Evolutionary conservation across 2,888 invertebrate genomes (phyloP).

Genomic region (Automeris io): DNA sequence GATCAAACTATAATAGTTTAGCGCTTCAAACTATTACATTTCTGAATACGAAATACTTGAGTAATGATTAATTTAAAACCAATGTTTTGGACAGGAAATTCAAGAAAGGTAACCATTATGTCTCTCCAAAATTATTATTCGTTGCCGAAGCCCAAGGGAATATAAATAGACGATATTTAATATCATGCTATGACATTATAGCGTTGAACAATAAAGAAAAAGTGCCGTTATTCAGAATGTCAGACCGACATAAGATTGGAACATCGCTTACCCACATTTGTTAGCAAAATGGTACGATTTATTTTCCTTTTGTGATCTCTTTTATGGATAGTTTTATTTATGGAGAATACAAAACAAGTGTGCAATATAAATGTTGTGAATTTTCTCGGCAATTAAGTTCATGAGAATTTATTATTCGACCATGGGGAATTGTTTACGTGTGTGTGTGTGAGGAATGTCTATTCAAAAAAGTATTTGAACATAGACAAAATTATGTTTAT

Average conservation of each 20-base stretch:
- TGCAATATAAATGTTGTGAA: slow-evolving; percentile 5
- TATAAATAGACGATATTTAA: slow-evolving; percentile 26
- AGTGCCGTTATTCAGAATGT: slow-evolving; percentile 29
- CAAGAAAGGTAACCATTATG: slow-evolving; percentile 16
- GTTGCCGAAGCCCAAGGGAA: slow-evolving; percentile 16
- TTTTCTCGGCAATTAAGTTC: slow-evolving; percentile 1
- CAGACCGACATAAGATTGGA: slow-evolving; percentile 44
- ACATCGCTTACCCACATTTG: slow-evolving; percentile 49
- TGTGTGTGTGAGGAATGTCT: too few species aligned
- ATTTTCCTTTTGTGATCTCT: slow-evolving; percentile 43
- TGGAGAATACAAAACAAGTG: slow-evolving; percentile 32
- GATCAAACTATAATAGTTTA: too few species aligned
- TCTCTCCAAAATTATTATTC: slow-evolving; percentile 22
- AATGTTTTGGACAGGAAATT: background rate
- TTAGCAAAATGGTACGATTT: slow-evolving; percentile 51
- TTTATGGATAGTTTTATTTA: slow-evolving; percentile 44
- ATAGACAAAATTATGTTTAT: too few species aligned
- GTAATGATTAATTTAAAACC: background rate
- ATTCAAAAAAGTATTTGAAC: too few species aligned
- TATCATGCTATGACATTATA: slow-evolving; percentile 23
- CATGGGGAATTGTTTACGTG: background rate
- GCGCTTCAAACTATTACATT: too few species aligned
- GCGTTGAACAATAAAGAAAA: slow-evolving; percentile 27
- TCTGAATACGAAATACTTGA: too few species aligned
- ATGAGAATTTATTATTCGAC: background rate